Conservation (phyloP, 2,888 invertebrate species). For the Drosophila paranaensis region DNA sequence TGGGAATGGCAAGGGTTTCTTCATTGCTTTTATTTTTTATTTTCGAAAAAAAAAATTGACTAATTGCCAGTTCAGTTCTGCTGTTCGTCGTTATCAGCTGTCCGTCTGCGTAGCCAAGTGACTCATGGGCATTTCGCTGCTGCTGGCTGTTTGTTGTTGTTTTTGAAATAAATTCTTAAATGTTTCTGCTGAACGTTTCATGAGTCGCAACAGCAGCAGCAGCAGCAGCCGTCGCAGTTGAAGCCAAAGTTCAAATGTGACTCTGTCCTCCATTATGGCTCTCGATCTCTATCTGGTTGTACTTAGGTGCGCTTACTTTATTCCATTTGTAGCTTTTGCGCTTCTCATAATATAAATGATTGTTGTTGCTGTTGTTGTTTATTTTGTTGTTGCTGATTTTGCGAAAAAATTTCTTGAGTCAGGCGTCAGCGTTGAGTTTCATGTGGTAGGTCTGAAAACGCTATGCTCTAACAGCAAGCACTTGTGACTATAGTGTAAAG, state of each 20-base stretch:
- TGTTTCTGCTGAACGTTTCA: conserved; percentile 17
- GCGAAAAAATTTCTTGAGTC: conserved; percentile 41
- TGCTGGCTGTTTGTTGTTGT: not conserved
- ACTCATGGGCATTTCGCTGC: conserved; percentile 29
- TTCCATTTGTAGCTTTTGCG: conserved; percentile 24
- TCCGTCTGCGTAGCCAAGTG: conserved; percentile 18
- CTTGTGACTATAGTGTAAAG: not conserved
- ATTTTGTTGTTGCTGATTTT: conserved; percentile 28
- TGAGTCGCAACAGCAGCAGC: conserved; percentile 3
- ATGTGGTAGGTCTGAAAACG: conserved; percentile 59
- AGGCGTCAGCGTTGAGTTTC: conserved; percentile 38
- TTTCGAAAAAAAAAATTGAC: conserved; percentile 21
- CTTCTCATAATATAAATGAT: conserved; percentile 37
- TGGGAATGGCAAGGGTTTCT: not conserved
- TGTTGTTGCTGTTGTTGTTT: conserved; percentile 17
- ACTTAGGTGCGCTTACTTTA: conserved; percentile 21
- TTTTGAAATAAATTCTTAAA: conserved; percentile 30
- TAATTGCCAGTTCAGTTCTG: conserved; percentile 44
- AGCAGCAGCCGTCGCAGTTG: conserved; percentile 2
- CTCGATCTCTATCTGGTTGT: not conserved
- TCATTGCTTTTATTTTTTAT: conserved; percentile 3
- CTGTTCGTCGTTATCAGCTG: conserved; percentile 43
- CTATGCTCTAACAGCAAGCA: conserved; percentile 15
- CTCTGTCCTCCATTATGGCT: not conserved
- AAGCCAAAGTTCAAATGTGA: conserved; percentile 36